Evolutionary conservation across 2,888 invertebrate genomes (phyloP).

Genomic region (Helobdella robusta): DNA sequence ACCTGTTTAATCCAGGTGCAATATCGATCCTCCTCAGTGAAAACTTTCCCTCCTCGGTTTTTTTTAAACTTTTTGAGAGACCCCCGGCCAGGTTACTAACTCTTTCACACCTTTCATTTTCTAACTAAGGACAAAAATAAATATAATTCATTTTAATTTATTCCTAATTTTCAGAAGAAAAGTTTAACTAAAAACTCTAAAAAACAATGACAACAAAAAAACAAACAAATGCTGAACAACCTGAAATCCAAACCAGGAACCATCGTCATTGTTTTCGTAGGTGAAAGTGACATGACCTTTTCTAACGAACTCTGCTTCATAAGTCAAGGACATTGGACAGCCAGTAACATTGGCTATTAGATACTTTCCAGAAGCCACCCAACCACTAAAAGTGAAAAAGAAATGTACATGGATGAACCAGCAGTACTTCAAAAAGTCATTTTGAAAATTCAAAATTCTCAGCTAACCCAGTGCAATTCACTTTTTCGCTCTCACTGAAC

Average conservation of each 20-base stretch:
- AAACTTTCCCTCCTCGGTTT: no score
- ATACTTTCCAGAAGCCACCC: conserved; percentile 40
- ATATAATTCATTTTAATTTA: neutral
- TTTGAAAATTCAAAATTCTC: neutral
- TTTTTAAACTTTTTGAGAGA: no score
- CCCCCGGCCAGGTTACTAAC: no score
- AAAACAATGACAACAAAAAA: no score
- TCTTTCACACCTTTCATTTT: no score
- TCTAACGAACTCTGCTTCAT: conserved; percentile 54
- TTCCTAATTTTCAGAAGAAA: neutral
- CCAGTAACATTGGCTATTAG: conserved; percentile 27
- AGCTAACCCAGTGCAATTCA: conserved; percentile 48
- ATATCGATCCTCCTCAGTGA: no score
- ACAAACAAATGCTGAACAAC: conserved; percentile 43
- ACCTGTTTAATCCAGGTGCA: no score
- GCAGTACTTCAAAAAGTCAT: neutral
- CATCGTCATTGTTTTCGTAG: conserved; percentile 53
- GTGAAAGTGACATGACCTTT: conserved; percentile 53
- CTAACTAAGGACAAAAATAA: no score
- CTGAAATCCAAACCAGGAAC: conserved; percentile 52
- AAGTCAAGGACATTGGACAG: conserved; percentile 53
- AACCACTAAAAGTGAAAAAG: conserved; percentile 32
- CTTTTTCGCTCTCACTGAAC: conserved; percentile 32
- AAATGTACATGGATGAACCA: neutral
- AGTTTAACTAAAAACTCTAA: neutral